Evolutionary conservation across 2,888 invertebrate genomes (phyloP).

Genomic region (Phragmatobia fuliginosa): DNA sequence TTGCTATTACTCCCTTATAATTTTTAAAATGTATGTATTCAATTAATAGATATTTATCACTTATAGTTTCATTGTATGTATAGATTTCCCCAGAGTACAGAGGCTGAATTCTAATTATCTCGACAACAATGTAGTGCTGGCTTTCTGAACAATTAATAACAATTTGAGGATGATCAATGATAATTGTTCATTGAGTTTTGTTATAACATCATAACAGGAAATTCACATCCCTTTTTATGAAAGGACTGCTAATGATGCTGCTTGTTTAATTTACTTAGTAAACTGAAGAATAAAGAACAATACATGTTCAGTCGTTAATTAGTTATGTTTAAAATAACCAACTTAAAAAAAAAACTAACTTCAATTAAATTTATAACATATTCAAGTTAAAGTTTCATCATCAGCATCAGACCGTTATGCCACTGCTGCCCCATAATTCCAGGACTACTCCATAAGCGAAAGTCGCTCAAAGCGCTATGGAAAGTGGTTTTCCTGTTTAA

Average conservation of each 20-base stretch:
- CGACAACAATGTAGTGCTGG: not conserved
- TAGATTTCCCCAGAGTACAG: not conserved
- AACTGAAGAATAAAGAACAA: not conserved
- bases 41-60: not conserved
- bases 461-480: too few relatives aligned
- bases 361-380: too few relatives aligned
- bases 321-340: not conserved
- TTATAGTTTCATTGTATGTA: not conserved
- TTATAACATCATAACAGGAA: slow-evolving; percentile 23
- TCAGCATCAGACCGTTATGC: too few relatives aligned
- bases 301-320: not conserved
- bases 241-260: slow-evolving; percentile 21
- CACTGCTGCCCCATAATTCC: too few relatives aligned
- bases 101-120: slow-evolving; percentile 4
- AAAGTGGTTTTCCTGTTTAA: too few relatives aligned
- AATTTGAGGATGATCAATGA: slow-evolving; percentile 41
- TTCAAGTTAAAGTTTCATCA: too few relatives aligned
- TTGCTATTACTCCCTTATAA: not conserved
- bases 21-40: not conserved
- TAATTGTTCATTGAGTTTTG: slow-evolving; percentile 39
- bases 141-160: slow-evolving; percentile 33
- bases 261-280: slow-evolving; percentile 25
- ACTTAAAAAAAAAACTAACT: not conserved
- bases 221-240: slow-evolving; percentile 19
- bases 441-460: too few relatives aligned